Percentiles rank a stretch among this genome's conserved stretches.
These are phyloP conservation scores for Gadus chalcogrammus DNA, from an alignment of 2,113 vertebrate genomes.

Conservation along the genomic window DNA sequence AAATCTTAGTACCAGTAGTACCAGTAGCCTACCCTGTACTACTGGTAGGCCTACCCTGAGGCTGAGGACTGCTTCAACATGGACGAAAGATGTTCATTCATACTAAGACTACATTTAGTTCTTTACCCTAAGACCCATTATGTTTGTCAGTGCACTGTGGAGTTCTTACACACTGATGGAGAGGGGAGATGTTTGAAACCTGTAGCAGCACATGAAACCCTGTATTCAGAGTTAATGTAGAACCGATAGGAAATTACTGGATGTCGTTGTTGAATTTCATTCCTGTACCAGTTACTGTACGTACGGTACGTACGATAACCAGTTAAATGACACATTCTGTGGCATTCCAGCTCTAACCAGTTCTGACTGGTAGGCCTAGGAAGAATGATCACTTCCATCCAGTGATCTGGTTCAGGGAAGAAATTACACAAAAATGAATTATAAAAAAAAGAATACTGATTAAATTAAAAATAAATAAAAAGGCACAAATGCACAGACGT, in stretches of 20 bases:
- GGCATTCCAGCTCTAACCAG: constrained; percentile 7
- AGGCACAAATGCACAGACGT: constrained; percentile 4
- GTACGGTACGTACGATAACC: not conserved
- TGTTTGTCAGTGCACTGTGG: not conserved
- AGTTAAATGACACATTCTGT: not conserved
- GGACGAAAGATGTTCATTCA: too few relatives aligned
- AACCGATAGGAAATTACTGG: rapidly evolving
- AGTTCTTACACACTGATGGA: constrained; percentile 14
- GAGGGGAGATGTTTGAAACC: not conserved
- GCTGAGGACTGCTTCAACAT: too few relatives aligned
- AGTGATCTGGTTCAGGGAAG: not conserved
- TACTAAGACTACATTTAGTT: too few relatives aligned
- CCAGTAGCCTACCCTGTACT: too few relatives aligned
- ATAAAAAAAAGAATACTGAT: not conserved
- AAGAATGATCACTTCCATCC: not conserved
- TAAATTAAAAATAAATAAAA: too few relatives aligned
- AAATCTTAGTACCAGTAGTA: too few relatives aligned
- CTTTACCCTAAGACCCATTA: too few relatives aligned
- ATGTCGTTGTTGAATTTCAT: not conserved
- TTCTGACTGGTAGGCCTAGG: not conserved
- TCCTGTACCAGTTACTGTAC: constrained; percentile 19
- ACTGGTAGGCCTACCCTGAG: too few relatives aligned
- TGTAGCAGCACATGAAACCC: constrained; percentile 13
- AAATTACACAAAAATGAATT: not conserved
- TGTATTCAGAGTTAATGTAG: not conserved